Percentiles rank a stretch among this genome's conserved stretches.
Conservation (phyloP, 2,113 vertebrate species). For the Willisornis vidua region DNA sequence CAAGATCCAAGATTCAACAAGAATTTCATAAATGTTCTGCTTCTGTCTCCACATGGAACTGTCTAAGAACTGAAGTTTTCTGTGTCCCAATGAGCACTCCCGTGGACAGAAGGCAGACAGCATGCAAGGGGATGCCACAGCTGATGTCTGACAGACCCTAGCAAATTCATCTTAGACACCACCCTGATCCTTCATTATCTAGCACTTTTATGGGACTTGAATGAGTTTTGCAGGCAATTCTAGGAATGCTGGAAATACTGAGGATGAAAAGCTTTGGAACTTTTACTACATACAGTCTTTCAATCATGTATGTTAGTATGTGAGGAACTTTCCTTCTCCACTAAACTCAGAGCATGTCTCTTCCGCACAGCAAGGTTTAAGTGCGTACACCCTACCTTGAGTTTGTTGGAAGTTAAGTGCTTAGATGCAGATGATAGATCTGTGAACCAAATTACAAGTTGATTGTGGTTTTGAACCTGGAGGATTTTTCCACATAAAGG, state of each 20-base stretch:
- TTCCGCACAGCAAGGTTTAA: rapidly evolving
- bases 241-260: not conserved
- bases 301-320: rapidly evolving
- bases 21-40: not conserved
- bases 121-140: not conserved
- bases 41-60: not conserved
- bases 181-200: not conserved
- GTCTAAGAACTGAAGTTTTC: not conserved
- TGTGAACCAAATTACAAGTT: not conserved
- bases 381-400: not conserved
- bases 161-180: not conserved
- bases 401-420: not conserved
- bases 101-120: not conserved
- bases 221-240: not conserved
- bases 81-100: not conserved
- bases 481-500: not conserved
- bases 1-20: not conserved
- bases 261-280: not conserved
- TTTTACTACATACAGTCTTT: not conserved
- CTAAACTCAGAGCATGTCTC: not conserved
- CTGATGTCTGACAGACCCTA: not conserved
- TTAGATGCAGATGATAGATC: not conserved
- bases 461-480: not conserved
- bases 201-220: not conserved
- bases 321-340: not conserved